Percentiles rank a stretch among this genome's conserved stretches.
These are phyloP conservation scores for Solenopsis fugax DNA, from an alignment of 1,140 invertebrate species.

Conservation along the genomic window DNA sequence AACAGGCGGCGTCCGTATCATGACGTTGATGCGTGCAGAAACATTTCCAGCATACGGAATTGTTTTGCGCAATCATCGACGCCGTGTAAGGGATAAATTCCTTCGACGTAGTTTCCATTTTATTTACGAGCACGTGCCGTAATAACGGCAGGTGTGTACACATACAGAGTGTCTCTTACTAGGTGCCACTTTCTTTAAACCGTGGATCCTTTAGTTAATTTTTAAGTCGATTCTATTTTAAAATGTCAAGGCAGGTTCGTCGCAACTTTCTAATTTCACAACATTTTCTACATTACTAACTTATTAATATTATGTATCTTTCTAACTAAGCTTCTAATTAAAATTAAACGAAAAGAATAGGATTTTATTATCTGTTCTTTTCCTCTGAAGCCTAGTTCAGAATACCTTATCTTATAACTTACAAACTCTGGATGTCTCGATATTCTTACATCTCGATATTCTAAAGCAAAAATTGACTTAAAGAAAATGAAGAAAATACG, in stretches of 20 bases:
- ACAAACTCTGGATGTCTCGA: neutral
- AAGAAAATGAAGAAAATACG: neutral
- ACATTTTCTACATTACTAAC: neutral
- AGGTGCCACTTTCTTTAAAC: neutral
- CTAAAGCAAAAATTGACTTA: neutral
- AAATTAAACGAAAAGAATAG: neutral
- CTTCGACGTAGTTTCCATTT: constrained; percentile 34
- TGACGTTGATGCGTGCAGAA: neutral
- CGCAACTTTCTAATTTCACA: neutral
- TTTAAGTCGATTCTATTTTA: neutral
- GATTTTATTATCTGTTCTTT: neutral
- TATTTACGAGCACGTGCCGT: constrained; percentile 39
- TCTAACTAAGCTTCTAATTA: neutral
- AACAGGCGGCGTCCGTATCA: constrained; percentile 13
- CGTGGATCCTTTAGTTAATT: neutral
- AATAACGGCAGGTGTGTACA: constrained; percentile 16
- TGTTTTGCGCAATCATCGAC: constrained; percentile 63
- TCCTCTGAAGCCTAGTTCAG: neutral
- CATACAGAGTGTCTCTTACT: neutral
- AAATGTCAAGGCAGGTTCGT: constrained; percentile 14
- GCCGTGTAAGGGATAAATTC: constrained; percentile 62
- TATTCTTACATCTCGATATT: neutral
- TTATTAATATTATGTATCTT: neutral
- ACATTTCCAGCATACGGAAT: neutral
- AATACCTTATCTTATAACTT: neutral